A percentile compares a stretch with the other conserved stretches of the same genome.
Evolutionary conservation across 2,113 vertebrate species (phyloP).

Genomic region (Lamprotornis superbus): DNA sequence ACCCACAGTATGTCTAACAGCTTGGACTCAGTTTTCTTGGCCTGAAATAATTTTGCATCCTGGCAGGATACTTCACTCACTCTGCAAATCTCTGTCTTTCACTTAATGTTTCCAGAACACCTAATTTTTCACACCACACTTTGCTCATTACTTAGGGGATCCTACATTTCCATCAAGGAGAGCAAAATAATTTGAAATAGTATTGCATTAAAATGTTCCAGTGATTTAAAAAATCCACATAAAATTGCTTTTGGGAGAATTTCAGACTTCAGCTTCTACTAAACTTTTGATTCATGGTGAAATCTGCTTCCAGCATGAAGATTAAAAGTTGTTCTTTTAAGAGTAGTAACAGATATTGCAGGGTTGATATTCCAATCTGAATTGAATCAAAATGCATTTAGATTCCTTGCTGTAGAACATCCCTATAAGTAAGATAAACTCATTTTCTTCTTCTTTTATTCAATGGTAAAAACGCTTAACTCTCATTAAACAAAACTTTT

Average conservation of each 20-base stretch:
- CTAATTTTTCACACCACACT: neutral
- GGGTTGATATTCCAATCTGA: neutral
- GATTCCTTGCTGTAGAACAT: neutral
- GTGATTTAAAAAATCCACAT: neutral
- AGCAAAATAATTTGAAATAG: neutral
- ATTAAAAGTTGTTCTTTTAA: neutral
- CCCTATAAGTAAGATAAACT: neutral
- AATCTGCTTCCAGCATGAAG: neutral
- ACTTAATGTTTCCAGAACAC: neutral
- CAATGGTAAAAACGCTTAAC: neutral
- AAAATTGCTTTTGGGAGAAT: neutral
- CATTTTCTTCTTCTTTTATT: neutral
- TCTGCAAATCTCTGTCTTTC: conserved; percentile 27
- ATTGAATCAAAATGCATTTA: neutral
- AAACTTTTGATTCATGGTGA: neutral
- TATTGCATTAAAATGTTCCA: neutral
- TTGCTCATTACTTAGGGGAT: neutral
- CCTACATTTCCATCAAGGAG: neutral
- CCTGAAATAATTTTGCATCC: neutral
- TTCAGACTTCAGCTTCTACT: neutral
- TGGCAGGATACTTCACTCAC: conserved; percentile 13
- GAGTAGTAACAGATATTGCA: neutral
- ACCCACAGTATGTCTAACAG: neutral
- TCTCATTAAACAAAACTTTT: neutral
- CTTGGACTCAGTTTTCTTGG: conserved; percentile 7